phyloP scores from a whole-genome alignment of 2,888 invertebrate genomes.

The Cephus sareptanus region DNA sequence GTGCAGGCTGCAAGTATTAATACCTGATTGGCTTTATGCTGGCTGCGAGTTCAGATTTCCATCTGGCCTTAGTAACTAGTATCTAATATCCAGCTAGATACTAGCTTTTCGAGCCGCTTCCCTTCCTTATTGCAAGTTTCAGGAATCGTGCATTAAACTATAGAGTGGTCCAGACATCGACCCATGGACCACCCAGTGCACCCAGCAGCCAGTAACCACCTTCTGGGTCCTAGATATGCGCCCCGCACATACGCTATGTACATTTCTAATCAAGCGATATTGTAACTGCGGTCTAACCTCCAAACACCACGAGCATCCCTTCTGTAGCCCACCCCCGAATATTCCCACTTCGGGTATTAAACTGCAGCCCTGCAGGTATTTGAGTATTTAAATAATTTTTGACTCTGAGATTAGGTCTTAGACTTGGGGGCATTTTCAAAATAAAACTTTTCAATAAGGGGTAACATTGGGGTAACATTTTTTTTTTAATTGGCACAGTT shows the following conservation, averaged over 20 bases:
- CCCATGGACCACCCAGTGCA: constrained; percentile 45
- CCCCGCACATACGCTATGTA: constrained; percentile 63
- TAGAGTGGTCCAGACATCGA: constrained; percentile 63
- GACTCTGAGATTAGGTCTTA: not conserved
- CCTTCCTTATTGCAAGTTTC: constrained; percentile 65
- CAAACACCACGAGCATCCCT: constrained; percentile 61
- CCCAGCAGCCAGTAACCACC: constrained; percentile 22
- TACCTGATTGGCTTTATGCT: not conserved
- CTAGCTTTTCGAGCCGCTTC: constrained; percentile 11
- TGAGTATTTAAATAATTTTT: not conserved
- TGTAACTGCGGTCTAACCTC: constrained; percentile 67
- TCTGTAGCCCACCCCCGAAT: constrained; percentile 44
- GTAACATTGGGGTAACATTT: not conserved
- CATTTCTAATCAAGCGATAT: constrained; percentile 68
- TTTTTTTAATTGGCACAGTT: not conserved
- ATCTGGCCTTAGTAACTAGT: not conserved
- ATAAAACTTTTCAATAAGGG: not conserved
- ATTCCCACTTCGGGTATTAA: constrained; percentile 52
- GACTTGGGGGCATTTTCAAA: not conserved
- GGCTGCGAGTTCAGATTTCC: not conserved
- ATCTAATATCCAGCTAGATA: not conserved
- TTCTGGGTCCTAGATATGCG: constrained; percentile 55
- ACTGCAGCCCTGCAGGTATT: constrained; percentile 42
- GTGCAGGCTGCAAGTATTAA: not conserved
- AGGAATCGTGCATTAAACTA: constrained; percentile 64